A percentile compares a stretch with the other conserved stretches of the same genome.
Conservation (phyloP, 2,888 invertebrate species). For the Thalpophila matura region DNA sequence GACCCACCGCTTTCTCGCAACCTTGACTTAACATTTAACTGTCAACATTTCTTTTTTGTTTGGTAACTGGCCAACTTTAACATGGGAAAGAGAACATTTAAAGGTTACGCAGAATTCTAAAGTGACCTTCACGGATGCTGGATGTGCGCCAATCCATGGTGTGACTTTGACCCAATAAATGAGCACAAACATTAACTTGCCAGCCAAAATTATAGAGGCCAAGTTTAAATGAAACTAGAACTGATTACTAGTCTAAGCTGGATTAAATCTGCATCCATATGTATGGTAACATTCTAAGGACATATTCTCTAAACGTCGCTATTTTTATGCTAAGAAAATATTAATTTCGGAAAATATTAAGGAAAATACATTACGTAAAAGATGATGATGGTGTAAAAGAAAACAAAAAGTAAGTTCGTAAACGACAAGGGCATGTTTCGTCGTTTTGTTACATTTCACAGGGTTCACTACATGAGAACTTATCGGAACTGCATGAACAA, state of each 20-base stretch:
- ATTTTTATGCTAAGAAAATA: not conserved
- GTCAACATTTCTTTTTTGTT: constrained; percentile 60
- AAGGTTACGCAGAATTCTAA: constrained; percentile 55
- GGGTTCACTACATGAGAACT: constrained; percentile 31
- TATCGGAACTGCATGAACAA: constrained; percentile 48
- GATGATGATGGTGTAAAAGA: constrained; percentile 17
- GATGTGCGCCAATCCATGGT: constrained; percentile 68
- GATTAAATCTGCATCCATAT: constrained; percentile 19
- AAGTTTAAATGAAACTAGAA: constrained; percentile 30
- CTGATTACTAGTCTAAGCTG: not conserved
- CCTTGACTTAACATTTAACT: constrained; percentile 64
- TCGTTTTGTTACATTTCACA: constrained; percentile 24
- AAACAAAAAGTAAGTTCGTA: constrained; percentile 15
- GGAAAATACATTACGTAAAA: constrained; percentile 14
- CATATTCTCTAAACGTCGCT: no score
- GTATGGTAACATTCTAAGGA: no score
- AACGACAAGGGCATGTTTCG: constrained; percentile 11
- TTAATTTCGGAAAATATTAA: constrained; percentile 12
- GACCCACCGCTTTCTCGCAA: constrained; percentile 65
- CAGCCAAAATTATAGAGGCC: constrained; percentile 46
- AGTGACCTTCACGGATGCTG: constrained; percentile 67
- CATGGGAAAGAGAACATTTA: constrained; percentile 56
- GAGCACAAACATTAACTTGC: constrained; percentile 43
- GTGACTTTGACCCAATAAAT: constrained; percentile 70
- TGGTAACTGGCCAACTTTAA: constrained; percentile 68